phyloP scores from a whole-genome alignment of 2,888 invertebrate species.

The Omphaloscelis lunosa region DNA sequence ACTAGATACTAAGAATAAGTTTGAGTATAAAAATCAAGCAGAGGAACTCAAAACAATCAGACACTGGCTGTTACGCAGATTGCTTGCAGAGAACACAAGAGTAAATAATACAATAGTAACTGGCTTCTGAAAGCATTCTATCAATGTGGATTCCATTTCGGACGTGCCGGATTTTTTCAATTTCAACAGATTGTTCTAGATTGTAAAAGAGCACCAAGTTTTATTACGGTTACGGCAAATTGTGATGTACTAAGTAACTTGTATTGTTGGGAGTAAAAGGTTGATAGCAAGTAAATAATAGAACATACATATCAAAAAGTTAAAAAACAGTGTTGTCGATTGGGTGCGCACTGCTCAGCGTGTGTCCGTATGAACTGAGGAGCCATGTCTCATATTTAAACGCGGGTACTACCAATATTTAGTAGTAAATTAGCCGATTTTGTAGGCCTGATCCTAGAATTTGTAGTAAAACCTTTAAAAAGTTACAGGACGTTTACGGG shows the following conservation, averaged over 20 bases:
- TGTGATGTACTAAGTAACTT: background rate
- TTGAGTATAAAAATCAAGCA: constrained; percentile 5
- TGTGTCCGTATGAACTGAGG: background rate
- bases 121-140: constrained; percentile 25
- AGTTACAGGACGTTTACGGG: no score
- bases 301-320: background rate
- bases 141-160: constrained; percentile 10
- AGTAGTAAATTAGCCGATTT: background rate
- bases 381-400: background rate
- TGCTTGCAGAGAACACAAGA: constrained; percentile 6
- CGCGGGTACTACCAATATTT: background rate
- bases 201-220: constrained; percentile 24
- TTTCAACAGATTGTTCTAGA: constrained; percentile 9
- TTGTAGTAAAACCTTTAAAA: background rate
- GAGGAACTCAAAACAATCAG: constrained; percentile 6
- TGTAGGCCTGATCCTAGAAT: background rate
- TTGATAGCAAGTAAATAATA: background rate
- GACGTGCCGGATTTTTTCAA: constrained; percentile 26
- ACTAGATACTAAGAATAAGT: background rate
- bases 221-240: background rate
- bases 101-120: constrained; percentile 14
- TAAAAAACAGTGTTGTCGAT: background rate
- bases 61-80: constrained; percentile 24
- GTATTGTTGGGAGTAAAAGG: background rate
- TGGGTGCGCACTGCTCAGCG: background rate